Conservation (phyloP, 2,888 invertebrate genomes). For the Alsophila aescularia region DNA sequence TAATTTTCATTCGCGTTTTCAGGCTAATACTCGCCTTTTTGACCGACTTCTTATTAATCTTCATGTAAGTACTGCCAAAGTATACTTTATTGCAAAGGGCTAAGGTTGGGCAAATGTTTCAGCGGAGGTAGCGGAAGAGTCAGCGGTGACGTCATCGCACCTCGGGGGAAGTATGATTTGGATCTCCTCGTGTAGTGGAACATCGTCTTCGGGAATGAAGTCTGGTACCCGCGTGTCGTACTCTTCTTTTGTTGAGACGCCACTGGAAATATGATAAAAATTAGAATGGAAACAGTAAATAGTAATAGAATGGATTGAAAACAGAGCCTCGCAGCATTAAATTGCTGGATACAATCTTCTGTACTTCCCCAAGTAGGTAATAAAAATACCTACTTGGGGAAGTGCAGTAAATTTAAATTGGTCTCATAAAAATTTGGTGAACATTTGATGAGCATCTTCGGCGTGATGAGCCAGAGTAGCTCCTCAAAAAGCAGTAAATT, state of each 20-base stretch:
- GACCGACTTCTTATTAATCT: slow-evolving; percentile 31
- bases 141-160: slow-evolving; percentile 66
- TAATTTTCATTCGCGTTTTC: slow-evolving; percentile 47
- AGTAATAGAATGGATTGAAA: too few relatives aligned
- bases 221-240: slow-evolving; percentile 58
- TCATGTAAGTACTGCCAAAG: slow-evolving; percentile 40
- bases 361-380: too few relatives aligned
- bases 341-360: too few relatives aligned
- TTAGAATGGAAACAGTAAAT: too few relatives aligned
- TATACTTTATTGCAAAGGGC: slow-evolving; percentile 8
- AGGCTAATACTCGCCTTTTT: slow-evolving; percentile 34
- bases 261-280: slow-evolving; percentile 46
- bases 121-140: slow-evolving; percentile 53
- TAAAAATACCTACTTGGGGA: too few relatives aligned
- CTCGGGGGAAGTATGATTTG: slow-evolving; percentile 76
- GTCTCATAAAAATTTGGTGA: too few relatives aligned
- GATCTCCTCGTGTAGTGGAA: slow-evolving; percentile 68
- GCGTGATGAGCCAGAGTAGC: too few relatives aligned
- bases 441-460: too few relatives aligned
- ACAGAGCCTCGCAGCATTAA: too few relatives aligned
- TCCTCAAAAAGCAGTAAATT: too few relatives aligned
- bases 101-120: slow-evolving; percentile 36
- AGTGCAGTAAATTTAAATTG: too few relatives aligned
- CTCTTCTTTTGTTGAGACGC: slow-evolving; percentile 56
- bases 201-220: slow-evolving; percentile 71